phyloP scores from a whole-genome alignment of 1,140 invertebrate genomes.

The Papilio helenus region DNA sequence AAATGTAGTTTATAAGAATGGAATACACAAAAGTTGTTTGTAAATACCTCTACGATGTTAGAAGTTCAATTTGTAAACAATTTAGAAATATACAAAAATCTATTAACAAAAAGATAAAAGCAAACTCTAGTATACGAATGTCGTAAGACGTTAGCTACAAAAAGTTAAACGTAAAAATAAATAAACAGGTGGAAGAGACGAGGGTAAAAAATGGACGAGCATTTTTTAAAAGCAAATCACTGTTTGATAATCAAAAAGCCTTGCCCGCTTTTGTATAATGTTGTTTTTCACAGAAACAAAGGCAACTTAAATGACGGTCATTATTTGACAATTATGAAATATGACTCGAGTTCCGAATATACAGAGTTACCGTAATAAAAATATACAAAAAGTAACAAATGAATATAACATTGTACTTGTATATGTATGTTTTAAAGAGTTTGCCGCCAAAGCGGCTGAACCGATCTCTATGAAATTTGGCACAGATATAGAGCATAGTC shows the following conservation, averaged over 20 bases:
- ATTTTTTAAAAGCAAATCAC: constrained; percentile 61
- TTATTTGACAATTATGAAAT: constrained; percentile 66
- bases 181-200: constrained; percentile 35
- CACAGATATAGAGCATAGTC: too few relatives aligned
- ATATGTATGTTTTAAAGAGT: too few relatives aligned
- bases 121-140: background rate
- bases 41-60: too few relatives aligned
- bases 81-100: background rate
- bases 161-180: constrained; percentile 20
- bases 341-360: constrained; percentile 53
- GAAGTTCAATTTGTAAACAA: background rate
- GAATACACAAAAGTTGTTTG: too few relatives aligned
- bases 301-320: constrained; percentile 53
- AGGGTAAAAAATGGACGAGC: constrained; percentile 45
- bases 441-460: too few relatives aligned
- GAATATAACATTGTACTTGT: too few relatives aligned
- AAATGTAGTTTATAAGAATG: too few relatives aligned
- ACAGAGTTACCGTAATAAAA: constrained; percentile 54
- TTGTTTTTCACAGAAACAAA: constrained; percentile 49
- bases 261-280: constrained; percentile 44
- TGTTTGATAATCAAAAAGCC: constrained; percentile 51
- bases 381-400: constrained; percentile 59
- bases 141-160: background rate
- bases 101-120: constrained; percentile 14
- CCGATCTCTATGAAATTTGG: too few relatives aligned